These are phyloP conservation scores for Apostichopus leukothele DNA, from an alignment of 53 echinoderm and acorn worm genomes.

Conservation along the genomic window DNA sequence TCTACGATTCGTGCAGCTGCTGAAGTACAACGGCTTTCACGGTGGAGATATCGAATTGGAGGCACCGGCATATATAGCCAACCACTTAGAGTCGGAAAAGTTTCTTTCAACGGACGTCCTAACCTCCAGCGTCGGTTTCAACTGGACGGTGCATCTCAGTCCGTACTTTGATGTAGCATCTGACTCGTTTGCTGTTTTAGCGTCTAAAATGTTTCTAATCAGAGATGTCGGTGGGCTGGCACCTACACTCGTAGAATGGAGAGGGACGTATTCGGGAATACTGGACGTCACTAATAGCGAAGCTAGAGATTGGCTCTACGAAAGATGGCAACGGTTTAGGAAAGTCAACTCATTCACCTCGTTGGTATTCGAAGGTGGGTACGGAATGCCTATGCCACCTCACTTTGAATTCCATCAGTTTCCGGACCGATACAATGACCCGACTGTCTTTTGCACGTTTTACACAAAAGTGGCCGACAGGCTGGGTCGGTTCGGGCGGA, in stretches of 20 bases:
- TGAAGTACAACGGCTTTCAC: background rate
- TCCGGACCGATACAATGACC: constrained; percentile 22
- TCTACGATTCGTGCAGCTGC: background rate
- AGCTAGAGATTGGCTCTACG: constrained; percentile 13
- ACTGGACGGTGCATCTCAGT: constrained; percentile 3
- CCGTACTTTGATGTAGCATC: constrained; percentile 29
- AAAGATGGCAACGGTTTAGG: constrained; percentile 2
- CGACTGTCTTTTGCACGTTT: constrained; percentile 69
- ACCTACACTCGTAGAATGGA: constrained; percentile 27
- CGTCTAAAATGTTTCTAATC: constrained; percentile 14
- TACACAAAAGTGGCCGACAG: constrained; percentile 64
- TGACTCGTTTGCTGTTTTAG: background rate
- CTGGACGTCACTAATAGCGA: constrained; percentile 10
- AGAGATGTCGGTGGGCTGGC: constrained; percentile 17
- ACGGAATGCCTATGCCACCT: background rate
- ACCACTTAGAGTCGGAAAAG: background rate
- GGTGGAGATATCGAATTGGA: constrained; percentile 5
- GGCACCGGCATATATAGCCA: background rate
- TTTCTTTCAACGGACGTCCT: background rate
- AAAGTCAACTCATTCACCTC: background rate
- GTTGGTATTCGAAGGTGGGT: constrained; percentile 40
- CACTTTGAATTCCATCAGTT: background rate
- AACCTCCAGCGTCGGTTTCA: background rate
- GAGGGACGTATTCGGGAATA: background rate
- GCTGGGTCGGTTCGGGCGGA: constrained; percentile 62